These are phyloP conservation scores for Hemicentrotus pulcherrimus DNA, from an alignment of 35 echinoderm and acorn worm genomes.

Conservation along the genomic window DNA sequence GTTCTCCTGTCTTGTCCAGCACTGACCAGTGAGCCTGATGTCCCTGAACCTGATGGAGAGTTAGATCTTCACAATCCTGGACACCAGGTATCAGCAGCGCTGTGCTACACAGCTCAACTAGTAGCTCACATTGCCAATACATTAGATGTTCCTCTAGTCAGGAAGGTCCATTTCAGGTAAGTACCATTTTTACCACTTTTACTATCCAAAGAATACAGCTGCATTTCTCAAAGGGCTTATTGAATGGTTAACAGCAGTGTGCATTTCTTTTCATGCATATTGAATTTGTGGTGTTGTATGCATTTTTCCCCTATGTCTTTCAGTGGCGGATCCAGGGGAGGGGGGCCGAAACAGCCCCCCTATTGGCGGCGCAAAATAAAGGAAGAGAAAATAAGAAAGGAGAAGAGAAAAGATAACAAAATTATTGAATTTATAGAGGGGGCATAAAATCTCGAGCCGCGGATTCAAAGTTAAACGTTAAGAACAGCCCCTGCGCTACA, in stretches of 20 bases:
- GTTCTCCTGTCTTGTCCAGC: conserved; percentile 38
- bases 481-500: too few relatives aligned
- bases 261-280: neutral
- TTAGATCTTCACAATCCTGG: conserved; percentile 82
- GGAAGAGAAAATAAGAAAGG: too few relatives aligned
- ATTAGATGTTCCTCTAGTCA: conserved; percentile 79
- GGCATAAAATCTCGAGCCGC: too few relatives aligned
- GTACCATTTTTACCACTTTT: neutral
- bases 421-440: too few relatives aligned
- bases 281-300: neutral
- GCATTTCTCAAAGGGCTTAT: too few relatives aligned
- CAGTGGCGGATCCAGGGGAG: too few relatives aligned
- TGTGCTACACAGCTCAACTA: conserved; percentile 82
- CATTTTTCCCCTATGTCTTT: too few relatives aligned
- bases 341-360: too few relatives aligned
- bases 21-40: conserved; percentile 55
- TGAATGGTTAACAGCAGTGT: neutral
- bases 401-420: too few relatives aligned
- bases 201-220: too few relatives aligned
- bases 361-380: too few relatives aligned
- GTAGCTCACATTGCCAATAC: conserved; percentile 69
- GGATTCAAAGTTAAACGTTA: too few relatives aligned
- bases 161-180: conserved; percentile 83
- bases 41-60: conserved; percentile 65
- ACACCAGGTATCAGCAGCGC: conserved; percentile 64